Conservation (phyloP, 2,113 vertebrate genomes). For the Hepsetus odoe region DNA sequence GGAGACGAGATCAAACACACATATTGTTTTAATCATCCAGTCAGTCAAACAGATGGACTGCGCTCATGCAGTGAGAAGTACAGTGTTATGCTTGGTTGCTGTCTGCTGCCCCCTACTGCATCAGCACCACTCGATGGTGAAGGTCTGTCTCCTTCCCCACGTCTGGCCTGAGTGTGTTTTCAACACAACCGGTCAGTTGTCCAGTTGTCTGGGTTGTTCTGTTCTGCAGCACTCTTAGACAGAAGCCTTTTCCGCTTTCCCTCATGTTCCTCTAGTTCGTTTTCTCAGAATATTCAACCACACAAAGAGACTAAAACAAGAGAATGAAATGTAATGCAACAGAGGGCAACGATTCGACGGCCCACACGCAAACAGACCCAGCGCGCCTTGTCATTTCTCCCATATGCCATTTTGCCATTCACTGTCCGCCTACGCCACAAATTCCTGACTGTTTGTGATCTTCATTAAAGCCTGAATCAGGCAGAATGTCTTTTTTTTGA, state of each 20-base stretch:
- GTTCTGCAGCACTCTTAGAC: no score
- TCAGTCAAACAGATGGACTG: constrained; percentile 7
- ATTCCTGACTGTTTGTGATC: constrained; percentile 62
- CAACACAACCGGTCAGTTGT: neutral
- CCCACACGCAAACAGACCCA: constrained; percentile 48
- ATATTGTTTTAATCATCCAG: constrained; percentile 11
- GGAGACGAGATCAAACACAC: neutral
- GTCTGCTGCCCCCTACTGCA: constrained; percentile 78
- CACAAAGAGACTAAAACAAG: neutral
- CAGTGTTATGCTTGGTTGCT: constrained; percentile 45
- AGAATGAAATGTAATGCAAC: neutral
- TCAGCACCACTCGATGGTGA: constrained; percentile 4
- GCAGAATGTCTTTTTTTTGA: constrained; percentile 58
- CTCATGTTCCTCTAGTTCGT: neutral
- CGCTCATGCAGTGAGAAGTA: neutral
- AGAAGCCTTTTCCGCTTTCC: no score
- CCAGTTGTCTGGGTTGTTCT: neutral
- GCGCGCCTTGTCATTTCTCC: constrained; percentile 53
- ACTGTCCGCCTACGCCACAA: constrained; percentile 20
- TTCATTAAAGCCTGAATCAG: constrained; percentile 57
- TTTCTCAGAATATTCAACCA: neutral
- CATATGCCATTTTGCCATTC: constrained; percentile 46
- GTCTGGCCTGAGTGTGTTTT: neutral
- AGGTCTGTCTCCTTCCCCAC: neutral
- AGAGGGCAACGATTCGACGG: constrained; percentile 1